Evolutionary conservation across 2,113 vertebrate genomes (phyloP), one percentile per base, ranked within the genome.

Genomic region (Solea solea): DNA sequence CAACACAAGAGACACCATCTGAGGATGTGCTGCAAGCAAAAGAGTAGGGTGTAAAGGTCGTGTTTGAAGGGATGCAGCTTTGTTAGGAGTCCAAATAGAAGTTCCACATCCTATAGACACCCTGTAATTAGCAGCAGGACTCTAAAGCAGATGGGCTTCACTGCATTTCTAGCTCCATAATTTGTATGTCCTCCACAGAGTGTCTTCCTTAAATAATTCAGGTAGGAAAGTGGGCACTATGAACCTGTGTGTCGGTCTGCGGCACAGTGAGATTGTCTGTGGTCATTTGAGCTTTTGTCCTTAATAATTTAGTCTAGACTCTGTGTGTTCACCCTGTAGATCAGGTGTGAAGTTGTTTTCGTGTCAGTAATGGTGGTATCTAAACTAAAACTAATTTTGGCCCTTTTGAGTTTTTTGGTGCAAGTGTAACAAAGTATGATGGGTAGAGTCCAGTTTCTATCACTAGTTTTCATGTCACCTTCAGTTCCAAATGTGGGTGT

Each of bases 201-300:
- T 90, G 78, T 85, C 83, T 28, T 2, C 16, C 46, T 66, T 89
- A 25, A 93, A 94, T 94, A 87, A 94, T 94, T 93, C 75, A 94
- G 44, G 70, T 88, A 80, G 92, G 92, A 93, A 93, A 93, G 88
- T 87, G 80, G 90, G 78, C 87, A 85, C 82, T 74, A 51, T 81
- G 79, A 87, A 68, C 61, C 13, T 42, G 46, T 74, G 86, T 78
- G 81, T 77, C 61, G 1, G 50, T 74, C 62, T 58, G 58, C 76
- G 56, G 46, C 63, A 54, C 68, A 53, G 58, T 57, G 61, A 82
- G 77, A 81, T 74, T 63, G 77, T 71, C 68, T 54, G 39, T 59
- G 57, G 88, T 90, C 84, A 90, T 89, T 72, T 61, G 90, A 93
- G 79, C 84, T 64, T 74, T 64, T 8, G 3, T 57, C 62, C 69